Percentiles rank a stretch among this genome's conserved stretches.
phyloP scores from a whole-genome alignment of 2,888 invertebrate genomes.

The Acronicta aceris region DNA sequence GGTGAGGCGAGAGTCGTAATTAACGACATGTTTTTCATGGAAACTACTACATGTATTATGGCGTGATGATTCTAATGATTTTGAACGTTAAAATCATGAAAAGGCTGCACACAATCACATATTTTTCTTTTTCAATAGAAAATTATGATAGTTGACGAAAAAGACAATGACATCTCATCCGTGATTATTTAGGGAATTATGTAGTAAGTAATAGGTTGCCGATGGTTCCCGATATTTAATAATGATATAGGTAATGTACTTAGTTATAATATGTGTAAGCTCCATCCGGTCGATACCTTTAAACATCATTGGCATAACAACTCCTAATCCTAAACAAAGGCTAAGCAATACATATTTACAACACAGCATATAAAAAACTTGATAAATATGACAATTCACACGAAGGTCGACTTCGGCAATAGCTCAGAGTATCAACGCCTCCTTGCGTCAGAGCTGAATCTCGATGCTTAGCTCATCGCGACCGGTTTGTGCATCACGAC shows the following conservation, averaged over 20 bases:
- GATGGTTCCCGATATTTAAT: too few species aligned
- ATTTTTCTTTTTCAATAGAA: neutral
- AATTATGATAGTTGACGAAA: too few species aligned
- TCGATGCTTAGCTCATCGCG: slow-evolving; percentile 57
- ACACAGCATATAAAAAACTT: slow-evolving; percentile 23
- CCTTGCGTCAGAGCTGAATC: slow-evolving; percentile 56
- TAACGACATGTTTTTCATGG: slow-evolving; percentile 44
- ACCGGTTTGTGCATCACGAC: slow-evolving; percentile 56
- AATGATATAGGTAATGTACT: too few species aligned
- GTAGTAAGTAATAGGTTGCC: too few species aligned
- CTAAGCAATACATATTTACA: slow-evolving; percentile 6
- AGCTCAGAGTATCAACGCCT: slow-evolving; percentile 37
- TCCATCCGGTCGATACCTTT: too few species aligned
- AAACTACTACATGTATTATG: slow-evolving; percentile 28
- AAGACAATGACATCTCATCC: too few species aligned
- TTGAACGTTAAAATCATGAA: neutral
- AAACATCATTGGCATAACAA: neutral
- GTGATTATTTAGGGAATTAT: too few species aligned
- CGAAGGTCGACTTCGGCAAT: slow-evolving; percentile 46
- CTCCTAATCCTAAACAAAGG: neutral
- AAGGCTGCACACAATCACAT: slow-evolving; percentile 8
- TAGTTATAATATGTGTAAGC: too few species aligned
- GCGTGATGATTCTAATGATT: slow-evolving; percentile 45
- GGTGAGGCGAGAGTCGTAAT: slow-evolving; percentile 57
- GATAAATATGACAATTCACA: slow-evolving; percentile 41